Conservation (phyloP, 2,797 vertebrate species). For the Squalus acanthias region DNA sequence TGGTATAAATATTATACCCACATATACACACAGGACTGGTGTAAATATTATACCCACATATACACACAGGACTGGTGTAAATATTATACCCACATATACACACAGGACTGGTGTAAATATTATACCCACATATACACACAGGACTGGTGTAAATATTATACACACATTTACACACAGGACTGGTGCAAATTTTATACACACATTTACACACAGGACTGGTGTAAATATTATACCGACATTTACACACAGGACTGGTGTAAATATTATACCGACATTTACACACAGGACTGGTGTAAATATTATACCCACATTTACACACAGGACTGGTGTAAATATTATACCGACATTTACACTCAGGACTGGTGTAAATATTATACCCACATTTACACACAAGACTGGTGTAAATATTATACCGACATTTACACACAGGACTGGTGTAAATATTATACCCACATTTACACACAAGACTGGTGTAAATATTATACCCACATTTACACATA, state of each 20-base stretch:
- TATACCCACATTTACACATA: not conserved
- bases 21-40: not conserved
- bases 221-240: not conserved
- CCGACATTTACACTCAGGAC: too few relatives aligned
- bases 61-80: not conserved
- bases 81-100: not conserved
- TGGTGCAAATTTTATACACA: not conserved
- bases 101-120: not conserved
- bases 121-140: not conserved
- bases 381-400: too few relatives aligned
- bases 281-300: not conserved
- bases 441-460: too few relatives aligned
- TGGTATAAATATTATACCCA: not conserved
- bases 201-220: not conserved
- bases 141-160: not conserved
- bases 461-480: too few relatives aligned
- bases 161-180: too few relatives aligned
- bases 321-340: too few relatives aligned
- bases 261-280: too few relatives aligned
- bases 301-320: too few relatives aligned
- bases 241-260: not conserved
- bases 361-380: too few relatives aligned
- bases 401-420: too few relatives aligned
- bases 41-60: not conserved
- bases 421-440: too few relatives aligned